Percentiles rank a stretch among this genome's conserved stretches.
These are phyloP conservation scores for Serripes groenlandicus DNA, from an alignment of 2,888 invertebrate species.

Conservation along the genomic window DNA sequence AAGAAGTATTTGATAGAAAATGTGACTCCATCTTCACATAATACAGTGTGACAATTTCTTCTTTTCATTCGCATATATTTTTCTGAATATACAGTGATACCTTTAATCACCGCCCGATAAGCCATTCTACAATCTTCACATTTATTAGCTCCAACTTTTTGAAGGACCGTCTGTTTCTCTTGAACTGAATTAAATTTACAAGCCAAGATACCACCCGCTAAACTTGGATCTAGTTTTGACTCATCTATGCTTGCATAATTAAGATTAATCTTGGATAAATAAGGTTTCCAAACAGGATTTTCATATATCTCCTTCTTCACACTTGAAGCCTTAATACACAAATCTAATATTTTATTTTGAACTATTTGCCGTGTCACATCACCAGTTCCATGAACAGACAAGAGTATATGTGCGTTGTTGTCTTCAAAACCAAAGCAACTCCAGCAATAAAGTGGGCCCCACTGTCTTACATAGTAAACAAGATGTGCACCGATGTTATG, in stretches of 20 bases:
- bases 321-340: neutral
- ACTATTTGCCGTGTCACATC: conserved; percentile 31
- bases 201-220: too few species aligned
- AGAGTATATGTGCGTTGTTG: conserved; percentile 27
- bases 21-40: conserved; percentile 9
- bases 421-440: conserved; percentile 65
- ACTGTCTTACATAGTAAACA: conserved; percentile 36
- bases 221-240: neutral
- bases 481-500: conserved; percentile 54
- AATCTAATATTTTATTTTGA: conserved; percentile 22
- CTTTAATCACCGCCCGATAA: conserved; percentile 26
- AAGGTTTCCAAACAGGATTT: conserved; percentile 20
- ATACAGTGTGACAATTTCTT: conserved; percentile 28
- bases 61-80: conserved; percentile 50
- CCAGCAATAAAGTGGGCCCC: conserved; percentile 61
- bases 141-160: conserved; percentile 36
- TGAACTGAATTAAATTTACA: too few species aligned
- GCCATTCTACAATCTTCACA: conserved; percentile 11
- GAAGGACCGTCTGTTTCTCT: too few species aligned
- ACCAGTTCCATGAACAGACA: conserved; percentile 45
- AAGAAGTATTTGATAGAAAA: conserved; percentile 38
- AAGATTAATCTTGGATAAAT: conserved; percentile 6
- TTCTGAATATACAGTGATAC: conserved; percentile 19
- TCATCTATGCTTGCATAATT: neutral
- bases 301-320: conserved; percentile 33